phyloP scores from a whole-genome alignment of 2,888 invertebrate genomes.

The Rhorus exstirpatorius region DNA sequence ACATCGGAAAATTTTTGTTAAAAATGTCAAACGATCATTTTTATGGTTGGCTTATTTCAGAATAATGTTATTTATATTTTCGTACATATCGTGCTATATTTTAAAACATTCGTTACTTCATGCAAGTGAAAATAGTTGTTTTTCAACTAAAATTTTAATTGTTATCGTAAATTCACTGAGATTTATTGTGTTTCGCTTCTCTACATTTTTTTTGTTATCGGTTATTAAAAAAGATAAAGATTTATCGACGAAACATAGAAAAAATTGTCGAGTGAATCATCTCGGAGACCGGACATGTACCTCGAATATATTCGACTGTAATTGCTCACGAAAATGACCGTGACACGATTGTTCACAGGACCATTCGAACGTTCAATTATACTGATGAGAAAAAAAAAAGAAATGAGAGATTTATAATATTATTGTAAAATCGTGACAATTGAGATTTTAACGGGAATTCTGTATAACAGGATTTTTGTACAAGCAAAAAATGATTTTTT shows the following conservation, averaged over 20 bases:
- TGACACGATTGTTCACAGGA: conserved; percentile 75
- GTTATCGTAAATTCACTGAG: background rate
- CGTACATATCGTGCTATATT: background rate
- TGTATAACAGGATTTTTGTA: background rate
- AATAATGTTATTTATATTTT: background rate
- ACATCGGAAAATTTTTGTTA: background rate
- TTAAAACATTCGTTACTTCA: background rate
- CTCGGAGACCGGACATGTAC: conserved; percentile 5
- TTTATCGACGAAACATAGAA: background rate
- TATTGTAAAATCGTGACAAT: conserved; percentile 8
- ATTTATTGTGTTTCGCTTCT: background rate
- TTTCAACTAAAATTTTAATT: background rate
- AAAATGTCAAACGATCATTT: no score
- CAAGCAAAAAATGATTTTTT: background rate
- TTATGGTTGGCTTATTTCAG: no score
- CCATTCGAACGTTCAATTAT: conserved; percentile 55
- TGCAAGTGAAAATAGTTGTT: background rate
- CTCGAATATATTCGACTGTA: conserved; percentile 41
- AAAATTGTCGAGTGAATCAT: conserved; percentile 18
- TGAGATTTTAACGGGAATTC: background rate
- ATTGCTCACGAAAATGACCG: conserved; percentile 71
- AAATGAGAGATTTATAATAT: conserved; percentile 1
- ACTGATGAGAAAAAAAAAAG: conserved; percentile 31
- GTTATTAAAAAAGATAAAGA: conserved; percentile 1
- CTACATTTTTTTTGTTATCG: no score